Percentiles rank a stretch among this genome's conserved stretches.
Evolutionary conservation across 2,113 vertebrate genomes (phyloP).

Genomic region (Butastur rufipennis): DNA sequence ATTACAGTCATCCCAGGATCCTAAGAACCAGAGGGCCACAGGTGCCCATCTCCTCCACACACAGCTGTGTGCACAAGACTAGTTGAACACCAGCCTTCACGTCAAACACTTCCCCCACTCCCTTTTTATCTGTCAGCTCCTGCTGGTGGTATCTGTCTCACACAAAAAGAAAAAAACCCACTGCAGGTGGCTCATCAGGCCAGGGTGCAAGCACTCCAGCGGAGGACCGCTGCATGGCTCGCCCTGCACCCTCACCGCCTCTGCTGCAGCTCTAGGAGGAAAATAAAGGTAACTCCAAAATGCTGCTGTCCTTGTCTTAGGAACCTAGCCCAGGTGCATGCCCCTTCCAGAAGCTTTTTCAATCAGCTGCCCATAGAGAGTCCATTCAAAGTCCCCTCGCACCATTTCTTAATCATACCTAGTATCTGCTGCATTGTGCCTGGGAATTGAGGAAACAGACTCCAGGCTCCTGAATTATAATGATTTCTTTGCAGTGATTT

Average conservation of each 20-base stretch:
- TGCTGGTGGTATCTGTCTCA: not conserved
- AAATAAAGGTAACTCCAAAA: not conserved
- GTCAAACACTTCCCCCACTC: not conserved
- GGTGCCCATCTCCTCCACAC: not conserved
- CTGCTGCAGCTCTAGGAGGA: not conserved
- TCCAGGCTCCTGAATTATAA: not conserved
- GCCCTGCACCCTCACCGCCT: accelerated
- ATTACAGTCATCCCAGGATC: not conserved
- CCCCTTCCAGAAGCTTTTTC: not conserved
- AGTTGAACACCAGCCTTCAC: not conserved
- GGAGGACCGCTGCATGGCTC: accelerated
- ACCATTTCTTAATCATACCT: not conserved
- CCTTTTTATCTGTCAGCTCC: not conserved
- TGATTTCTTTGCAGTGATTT: not conserved
- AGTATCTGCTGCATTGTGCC: not conserved
- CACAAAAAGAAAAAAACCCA: not conserved
- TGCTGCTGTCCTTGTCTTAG: not conserved
- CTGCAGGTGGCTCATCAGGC: not conserved
- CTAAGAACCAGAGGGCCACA: not conserved
- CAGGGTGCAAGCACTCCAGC: not conserved
- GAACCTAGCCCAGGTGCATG: not conserved
- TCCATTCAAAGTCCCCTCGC: not conserved
- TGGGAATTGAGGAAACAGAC: not conserved
- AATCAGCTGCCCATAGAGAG: not conserved
- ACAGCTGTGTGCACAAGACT: not conserved